A percentile compares a stretch with the other conserved stretches of the same genome.
Conservation (phyloP, 2,888 invertebrate species). For the Coremacera marginata region DNA sequence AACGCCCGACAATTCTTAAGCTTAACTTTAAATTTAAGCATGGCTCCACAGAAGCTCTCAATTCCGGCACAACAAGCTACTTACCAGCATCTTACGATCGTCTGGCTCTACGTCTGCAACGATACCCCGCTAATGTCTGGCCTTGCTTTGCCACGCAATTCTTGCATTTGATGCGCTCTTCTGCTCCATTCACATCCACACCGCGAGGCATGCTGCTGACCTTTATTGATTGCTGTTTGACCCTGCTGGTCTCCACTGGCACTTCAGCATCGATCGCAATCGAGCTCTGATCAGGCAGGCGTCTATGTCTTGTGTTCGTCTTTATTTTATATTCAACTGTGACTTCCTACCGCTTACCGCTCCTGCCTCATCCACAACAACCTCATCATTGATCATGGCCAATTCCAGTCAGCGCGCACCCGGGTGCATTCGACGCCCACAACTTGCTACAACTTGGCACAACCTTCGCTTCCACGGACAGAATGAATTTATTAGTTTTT, state of each 20-base stretch:
- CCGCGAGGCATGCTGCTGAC: slow-evolving; percentile 52
- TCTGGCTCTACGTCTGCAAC: neutral
- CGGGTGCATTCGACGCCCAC: slow-evolving; percentile 21
- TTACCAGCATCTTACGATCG: slow-evolving; percentile 17
- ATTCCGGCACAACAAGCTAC: slow-evolving; percentile 24
- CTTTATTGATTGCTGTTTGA: slow-evolving; percentile 68
- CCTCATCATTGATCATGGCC: neutral
- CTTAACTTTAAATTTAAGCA: neutral
- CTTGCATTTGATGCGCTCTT: neutral
- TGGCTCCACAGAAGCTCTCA: slow-evolving; percentile 30
- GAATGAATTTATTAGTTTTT: slow-evolving; percentile 22
- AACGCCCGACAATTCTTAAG: slow-evolving; percentile 12
- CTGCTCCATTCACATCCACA: neutral
- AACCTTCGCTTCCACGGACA: neutral
- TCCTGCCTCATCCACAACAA: neutral
- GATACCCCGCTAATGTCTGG: neutral
- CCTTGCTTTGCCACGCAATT: neutral
- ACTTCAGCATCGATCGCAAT: slow-evolving; percentile 15
- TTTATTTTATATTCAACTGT: slow-evolving; percentile 5
- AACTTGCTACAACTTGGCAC: slow-evolving; percentile 16
- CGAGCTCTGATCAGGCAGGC: neutral
- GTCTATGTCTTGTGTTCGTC: neutral
- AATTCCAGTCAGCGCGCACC: neutral
- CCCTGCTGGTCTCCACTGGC: slow-evolving; percentile 51
- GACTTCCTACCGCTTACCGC: neutral